phyloP scores from a whole-genome alignment of 1,140 invertebrate genomes.

The Dreissena polymorpha region DNA sequence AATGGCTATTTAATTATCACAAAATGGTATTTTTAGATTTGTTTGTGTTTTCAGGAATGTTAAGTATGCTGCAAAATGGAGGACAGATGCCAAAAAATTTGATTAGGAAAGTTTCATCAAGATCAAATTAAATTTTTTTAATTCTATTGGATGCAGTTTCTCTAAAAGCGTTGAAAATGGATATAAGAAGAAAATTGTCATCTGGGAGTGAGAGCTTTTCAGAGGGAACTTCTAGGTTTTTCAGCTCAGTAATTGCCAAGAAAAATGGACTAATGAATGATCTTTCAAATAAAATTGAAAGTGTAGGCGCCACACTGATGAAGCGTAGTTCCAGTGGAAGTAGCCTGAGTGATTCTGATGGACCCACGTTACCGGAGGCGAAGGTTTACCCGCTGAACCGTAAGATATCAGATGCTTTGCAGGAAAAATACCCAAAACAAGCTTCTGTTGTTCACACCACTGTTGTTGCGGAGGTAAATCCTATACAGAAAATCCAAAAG shows the following conservation, averaged over 20 bases:
- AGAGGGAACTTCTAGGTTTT: conserved; percentile 76
- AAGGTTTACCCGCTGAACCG: conserved; percentile 1
- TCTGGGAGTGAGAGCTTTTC: conserved; percentile 67
- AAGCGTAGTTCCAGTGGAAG: conserved; percentile 62
- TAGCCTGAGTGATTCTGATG: conserved; percentile 50
- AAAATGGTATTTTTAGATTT: no score
- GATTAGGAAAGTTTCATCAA: no score
- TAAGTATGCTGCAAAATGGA: no score
- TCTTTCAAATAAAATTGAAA: conserved; percentile 73
- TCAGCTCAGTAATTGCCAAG: conserved; percentile 74
- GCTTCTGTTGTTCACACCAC: not conserved
- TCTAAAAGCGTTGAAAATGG: conserved; percentile 15
- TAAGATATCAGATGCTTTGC: conserved; percentile 44
- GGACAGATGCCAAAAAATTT: no score
- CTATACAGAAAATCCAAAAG: conserved; percentile 40
- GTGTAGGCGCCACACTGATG: conserved; percentile 61
- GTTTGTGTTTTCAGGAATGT: no score
- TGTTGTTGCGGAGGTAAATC: conserved; percentile 48
- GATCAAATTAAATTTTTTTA: no score
- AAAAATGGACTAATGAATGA: conserved; percentile 77
- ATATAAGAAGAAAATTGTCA: conserved; percentile 47
- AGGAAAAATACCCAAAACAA: conserved; percentile 36
- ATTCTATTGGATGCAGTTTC: no score
- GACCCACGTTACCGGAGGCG: conserved; percentile 9
- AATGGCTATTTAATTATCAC: no score